Conservation (phyloP, 2,888 invertebrate genomes). For the Geotrupes spiniger region DNA sequence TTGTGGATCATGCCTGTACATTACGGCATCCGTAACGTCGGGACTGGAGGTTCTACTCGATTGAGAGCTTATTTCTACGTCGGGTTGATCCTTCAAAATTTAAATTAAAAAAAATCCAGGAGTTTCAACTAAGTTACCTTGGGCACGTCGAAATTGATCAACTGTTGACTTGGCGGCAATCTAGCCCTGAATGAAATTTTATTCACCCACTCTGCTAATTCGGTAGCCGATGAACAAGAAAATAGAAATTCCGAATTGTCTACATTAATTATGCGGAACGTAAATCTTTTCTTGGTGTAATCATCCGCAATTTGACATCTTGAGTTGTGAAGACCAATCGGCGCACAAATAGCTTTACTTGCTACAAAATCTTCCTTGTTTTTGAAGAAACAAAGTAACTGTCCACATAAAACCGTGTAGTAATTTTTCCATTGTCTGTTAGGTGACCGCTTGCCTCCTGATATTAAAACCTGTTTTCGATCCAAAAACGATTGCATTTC, state of each 20-base stretch:
- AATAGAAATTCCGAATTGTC: conserved; percentile 95
- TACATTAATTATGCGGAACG: conserved; percentile 80
- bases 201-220: conserved; percentile 86
- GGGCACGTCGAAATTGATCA: conserved; percentile 73
- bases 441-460: conserved; percentile 91
- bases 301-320: conserved; percentile 84
- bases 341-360: conserved; percentile 85
- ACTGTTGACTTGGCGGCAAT: conserved; percentile 84
- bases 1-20: conserved; percentile 43
- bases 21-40: conserved; percentile 47
- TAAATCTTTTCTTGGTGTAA: conserved; percentile 93
- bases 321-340: conserved; percentile 77
- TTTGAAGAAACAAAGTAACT: conserved; percentile 96
- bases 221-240: conserved; percentile 67
- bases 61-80: conserved; percentile 52
- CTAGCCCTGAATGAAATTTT: conserved; percentile 92
- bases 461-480: conserved; percentile 90
- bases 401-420: conserved; percentile 94
- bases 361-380: conserved; percentile 87
- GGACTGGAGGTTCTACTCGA: conserved; percentile 58
- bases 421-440: conserved; percentile 94
- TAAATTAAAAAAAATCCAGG: conserved; percentile 6
- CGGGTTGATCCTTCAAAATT: conserved; percentile 41
- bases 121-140: conserved; percentile 38
- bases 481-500: conserved; percentile 90